These are phyloP conservation scores for Pelodytes ibericus DNA, from an alignment of 2,797 vertebrate genomes.

Conservation along the genomic window DNA sequence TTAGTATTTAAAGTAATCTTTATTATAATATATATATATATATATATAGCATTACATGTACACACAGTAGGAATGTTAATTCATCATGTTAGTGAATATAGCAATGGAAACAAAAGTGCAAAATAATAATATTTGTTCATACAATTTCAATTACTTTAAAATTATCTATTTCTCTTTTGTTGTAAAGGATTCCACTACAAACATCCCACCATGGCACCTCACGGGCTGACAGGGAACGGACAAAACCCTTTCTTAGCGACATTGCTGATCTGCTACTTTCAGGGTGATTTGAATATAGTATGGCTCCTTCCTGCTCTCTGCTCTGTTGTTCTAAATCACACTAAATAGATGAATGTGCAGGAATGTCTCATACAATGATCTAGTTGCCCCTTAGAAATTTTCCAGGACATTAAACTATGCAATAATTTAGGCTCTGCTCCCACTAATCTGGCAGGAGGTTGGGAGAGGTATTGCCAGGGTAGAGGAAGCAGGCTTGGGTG, in stretches of 20 bases:
- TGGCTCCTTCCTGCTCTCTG: not conserved
- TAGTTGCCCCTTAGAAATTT: constrained; percentile 19
- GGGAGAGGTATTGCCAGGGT: constrained; percentile 9
- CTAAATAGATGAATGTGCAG: constrained; percentile 1
- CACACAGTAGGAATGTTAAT: no score
- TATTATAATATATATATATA: no score
- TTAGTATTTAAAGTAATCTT: no score
- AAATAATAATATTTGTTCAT: no score
- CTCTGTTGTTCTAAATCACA: not conserved
- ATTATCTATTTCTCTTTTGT: no score
- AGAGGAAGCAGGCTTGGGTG: constrained; percentile 25
- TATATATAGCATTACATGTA: no score
- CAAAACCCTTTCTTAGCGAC: not conserved
- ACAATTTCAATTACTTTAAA: no score
- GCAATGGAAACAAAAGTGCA: no score
- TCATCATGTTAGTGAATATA: no score
- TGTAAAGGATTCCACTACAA: no score
- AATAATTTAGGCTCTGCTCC: constrained; percentile 31
- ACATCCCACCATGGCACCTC: not conserved
- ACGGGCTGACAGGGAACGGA: no score
- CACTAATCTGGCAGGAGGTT: constrained; percentile 26
- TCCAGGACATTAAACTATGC: constrained; percentile 40
- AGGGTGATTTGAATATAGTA: not conserved
- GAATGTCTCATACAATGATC: constrained; percentile 21
- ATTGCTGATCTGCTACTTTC: not conserved